Conservation (phyloP, 2,113 vertebrate species). For the Clinocottus analis region DNA sequence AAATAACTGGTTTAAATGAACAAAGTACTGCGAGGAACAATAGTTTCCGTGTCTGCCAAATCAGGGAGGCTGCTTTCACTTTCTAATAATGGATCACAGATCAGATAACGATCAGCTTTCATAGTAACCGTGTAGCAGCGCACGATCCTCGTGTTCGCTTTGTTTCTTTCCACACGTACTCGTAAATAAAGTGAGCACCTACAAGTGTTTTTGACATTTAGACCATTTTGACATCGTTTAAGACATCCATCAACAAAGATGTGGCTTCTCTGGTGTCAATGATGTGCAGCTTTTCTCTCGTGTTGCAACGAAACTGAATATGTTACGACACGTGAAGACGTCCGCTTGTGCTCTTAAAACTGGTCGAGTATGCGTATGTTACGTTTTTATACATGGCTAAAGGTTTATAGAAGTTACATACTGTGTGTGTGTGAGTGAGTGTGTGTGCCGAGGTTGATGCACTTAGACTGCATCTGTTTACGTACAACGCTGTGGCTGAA, state of each 20-base stretch:
- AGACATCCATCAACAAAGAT: background rate
- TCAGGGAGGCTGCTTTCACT: background rate
- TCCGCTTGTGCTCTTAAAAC: background rate
- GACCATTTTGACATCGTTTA: background rate
- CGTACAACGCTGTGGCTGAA: background rate
- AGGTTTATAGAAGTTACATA: too few relatives aligned
- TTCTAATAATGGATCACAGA: background rate
- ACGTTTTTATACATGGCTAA: background rate
- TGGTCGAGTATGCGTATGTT: too few relatives aligned
- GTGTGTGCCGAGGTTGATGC: conserved; percentile 7
- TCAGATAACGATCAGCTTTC: background rate
- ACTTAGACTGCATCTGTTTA: conserved; percentile 32
- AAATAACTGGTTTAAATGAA: background rate
- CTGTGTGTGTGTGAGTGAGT: background rate
- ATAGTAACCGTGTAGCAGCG: background rate
- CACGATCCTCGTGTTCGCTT: background rate
- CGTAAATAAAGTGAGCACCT: background rate
- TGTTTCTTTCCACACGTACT: background rate
- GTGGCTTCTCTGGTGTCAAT: background rate
- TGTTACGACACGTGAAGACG: background rate
- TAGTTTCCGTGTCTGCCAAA: background rate
- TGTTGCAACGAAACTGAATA: background rate
- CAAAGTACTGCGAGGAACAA: background rate
- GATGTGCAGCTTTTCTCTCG: background rate
- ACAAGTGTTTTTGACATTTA: background rate